Percentiles rank a stretch among this genome's conserved stretches.
Evolutionary conservation across 2,113 vertebrate genomes (phyloP).

Genomic region (Sminthopsis crassicaudata): DNA sequence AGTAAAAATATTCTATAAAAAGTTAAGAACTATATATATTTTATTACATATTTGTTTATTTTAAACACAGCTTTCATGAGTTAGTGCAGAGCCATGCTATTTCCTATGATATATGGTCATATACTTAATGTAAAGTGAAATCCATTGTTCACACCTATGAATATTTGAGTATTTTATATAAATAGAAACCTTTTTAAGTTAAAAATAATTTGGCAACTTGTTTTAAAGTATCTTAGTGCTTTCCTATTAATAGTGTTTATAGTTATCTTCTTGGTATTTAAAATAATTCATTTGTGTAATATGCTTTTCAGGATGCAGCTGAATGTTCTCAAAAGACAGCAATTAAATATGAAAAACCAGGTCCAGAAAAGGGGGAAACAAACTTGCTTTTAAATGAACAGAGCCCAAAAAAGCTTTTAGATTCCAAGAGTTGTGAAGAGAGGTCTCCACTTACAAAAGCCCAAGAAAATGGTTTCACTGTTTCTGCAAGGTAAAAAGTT

Average conservation of each 20-base stretch:
- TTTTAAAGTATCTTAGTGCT: constrained; percentile 37
- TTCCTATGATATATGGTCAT: constrained; percentile 9
- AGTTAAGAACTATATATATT: constrained; percentile 1
- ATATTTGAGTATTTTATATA: constrained; percentile 22
- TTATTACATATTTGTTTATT: background rate
- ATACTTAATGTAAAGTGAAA: constrained; percentile 25
- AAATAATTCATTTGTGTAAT: constrained; percentile 31
- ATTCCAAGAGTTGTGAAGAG: constrained; percentile 37
- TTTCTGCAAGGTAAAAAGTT: constrained; percentile 72
- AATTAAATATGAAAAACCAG: constrained; percentile 55
- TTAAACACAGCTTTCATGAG: constrained; percentile 43
- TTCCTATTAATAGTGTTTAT: constrained; percentile 13
- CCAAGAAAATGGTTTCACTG: constrained; percentile 56
- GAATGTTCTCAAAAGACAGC: constrained; percentile 42
- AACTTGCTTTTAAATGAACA: background rate
- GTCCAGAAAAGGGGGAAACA: constrained; percentile 28
- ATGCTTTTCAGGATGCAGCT: constrained; percentile 73
- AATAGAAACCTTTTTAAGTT: constrained; percentile 37
- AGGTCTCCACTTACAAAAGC: constrained; percentile 15
- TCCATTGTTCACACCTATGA: constrained; percentile 12
- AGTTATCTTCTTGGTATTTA: constrained; percentile 21
- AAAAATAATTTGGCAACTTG: constrained; percentile 35
- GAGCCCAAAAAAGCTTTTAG: constrained; percentile 32
- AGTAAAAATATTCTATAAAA: constrained; percentile 17
- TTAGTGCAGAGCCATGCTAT: constrained; percentile 23